Evolutionary conservation across 2,888 invertebrate genomes (phyloP), one percentile per base, ranked within the genome.

Genomic region (Cataglyphis albicans): DNA sequence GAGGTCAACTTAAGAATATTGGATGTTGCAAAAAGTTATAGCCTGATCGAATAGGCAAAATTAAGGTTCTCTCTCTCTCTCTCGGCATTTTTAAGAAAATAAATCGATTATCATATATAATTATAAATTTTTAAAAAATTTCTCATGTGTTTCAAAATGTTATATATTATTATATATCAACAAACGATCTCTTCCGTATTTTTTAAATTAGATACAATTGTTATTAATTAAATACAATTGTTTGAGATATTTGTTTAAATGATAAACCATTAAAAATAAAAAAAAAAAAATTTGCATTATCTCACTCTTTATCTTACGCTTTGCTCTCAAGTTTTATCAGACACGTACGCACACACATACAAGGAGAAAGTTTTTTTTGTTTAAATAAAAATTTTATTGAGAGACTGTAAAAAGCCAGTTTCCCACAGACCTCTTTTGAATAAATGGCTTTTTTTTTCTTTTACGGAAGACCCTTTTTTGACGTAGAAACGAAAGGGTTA

Each of bases 1-100:
- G 86, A 90, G 88, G 90, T 89, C 89, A 86, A 84, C 32, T 82
- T 82, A 88, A 84, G 78, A 83, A 88, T 89, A 76, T 21, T 72
- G 32, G 85, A 90, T 65, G 7, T 44, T 55, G 67, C 65, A 89
- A 89, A 90, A 90, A 90, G 83, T 52, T 83, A 84, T 41, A 70
- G 41, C 41, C 3, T 21, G 38, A 38, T 38, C n/a, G 4, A 57
- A 29, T 18, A 59, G 38, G n/a, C 6, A 18, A 35, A 52, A 21
- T 0, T n/a, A 52, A n/a, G n/a, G n/a, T 52, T 32, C 32, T 32
- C 6, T 32, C 25, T 32, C 5, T 52, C 15, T 38, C 12, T 38
- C 38, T 44, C 25, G 15, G 5, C 1, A 15, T 15, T 65, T 25
- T 48, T 18, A 25, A 67, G 5, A 44, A 3, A 25, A 2, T 52